These are phyloP conservation scores for Charaxes varanes DNA, from an alignment of 1,140 invertebrate species.

Conservation along the genomic window DNA sequence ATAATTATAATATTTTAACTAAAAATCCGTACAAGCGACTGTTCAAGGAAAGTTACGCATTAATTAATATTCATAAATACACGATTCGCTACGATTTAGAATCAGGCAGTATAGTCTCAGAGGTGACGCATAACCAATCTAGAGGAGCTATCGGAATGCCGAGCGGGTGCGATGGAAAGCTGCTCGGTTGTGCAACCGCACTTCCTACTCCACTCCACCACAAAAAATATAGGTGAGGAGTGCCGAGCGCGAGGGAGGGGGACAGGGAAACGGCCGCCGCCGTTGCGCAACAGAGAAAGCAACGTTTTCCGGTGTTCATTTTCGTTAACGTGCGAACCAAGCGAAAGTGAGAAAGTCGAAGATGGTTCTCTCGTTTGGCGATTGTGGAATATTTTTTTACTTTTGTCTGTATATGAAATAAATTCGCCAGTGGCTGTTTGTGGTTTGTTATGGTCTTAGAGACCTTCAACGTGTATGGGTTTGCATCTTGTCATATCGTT, in stretches of 20 bases:
- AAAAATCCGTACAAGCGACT: too few relatives aligned
- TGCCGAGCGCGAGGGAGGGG: constrained; percentile 23
- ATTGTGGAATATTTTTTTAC: too few relatives aligned
- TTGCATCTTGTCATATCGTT: too few relatives aligned
- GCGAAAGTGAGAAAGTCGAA: constrained; percentile 52
- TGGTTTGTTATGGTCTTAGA: too few relatives aligned
- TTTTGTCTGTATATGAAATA: too few relatives aligned
- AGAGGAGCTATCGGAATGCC: constrained; percentile 26
- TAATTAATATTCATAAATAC: too few relatives aligned
- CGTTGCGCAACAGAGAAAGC: constrained; percentile 65
- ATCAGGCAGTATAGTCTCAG: too few relatives aligned
- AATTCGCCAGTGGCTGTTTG: too few relatives aligned
- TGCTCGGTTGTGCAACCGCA: constrained; percentile 44
- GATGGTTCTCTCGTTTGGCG: constrained; percentile 5
- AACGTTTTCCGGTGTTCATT: constrained; percentile 64
- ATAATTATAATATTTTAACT: too few relatives aligned
- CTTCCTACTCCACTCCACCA: constrained; percentile 66
- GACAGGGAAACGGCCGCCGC: constrained; percentile 51
- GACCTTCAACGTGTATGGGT: too few relatives aligned
- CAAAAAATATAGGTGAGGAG: constrained; percentile 66
- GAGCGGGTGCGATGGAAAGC: constrained; percentile 44
- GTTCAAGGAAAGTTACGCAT: too few relatives aligned
- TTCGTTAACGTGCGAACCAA: constrained; percentile 69
- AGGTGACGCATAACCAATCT: neutral
- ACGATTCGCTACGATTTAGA: too few relatives aligned